A percentile compares a stretch with the other conserved stretches of the same genome.
These are phyloP conservation scores for Sinhomidia bicolor DNA, from an alignment of 2,888 invertebrate genomes.

Conservation along the genomic window DNA sequence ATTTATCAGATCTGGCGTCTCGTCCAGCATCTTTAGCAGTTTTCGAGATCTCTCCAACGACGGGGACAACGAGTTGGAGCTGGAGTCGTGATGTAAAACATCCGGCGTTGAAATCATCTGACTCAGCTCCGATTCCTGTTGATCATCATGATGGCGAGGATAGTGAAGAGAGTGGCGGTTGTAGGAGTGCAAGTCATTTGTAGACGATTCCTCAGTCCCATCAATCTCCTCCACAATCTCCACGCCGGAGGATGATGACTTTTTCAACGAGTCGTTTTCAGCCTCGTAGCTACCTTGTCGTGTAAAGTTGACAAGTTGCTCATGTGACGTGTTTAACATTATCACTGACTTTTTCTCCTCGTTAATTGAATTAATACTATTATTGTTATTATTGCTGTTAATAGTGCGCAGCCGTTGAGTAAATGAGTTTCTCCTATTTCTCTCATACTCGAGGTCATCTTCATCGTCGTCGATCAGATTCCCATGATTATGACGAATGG, in stretches of 20 bases:
- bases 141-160: constrained; percentile 13
- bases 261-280: constrained; percentile 28
- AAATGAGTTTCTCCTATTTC: constrained; percentile 36
- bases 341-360: constrained; percentile 45
- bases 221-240: constrained; percentile 19
- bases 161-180: constrained; percentile 33
- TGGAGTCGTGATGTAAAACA: constrained; percentile 67
- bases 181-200: background rate
- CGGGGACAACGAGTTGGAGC: constrained; percentile 51
- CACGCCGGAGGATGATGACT: too few relatives aligned
- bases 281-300: constrained; percentile 13
- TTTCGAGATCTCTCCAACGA: constrained; percentile 73
- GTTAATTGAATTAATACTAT: too few relatives aligned
- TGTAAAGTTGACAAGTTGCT: constrained; percentile 27
- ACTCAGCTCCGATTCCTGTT: too few relatives aligned
- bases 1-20: constrained; percentile 77
- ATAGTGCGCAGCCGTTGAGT: constrained; percentile 50
- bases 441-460: background rate
- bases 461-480: background rate
- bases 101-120: constrained; percentile 61
- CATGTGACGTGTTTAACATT: constrained; percentile 41
- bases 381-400: constrained; percentile 1
- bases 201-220: background rate
- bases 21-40: constrained; percentile 75
- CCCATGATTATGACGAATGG: constrained; percentile 27